phyloP scores from a whole-genome alignment of 2,113 vertebrate species.

The Ageneiosus marmoratus region DNA sequence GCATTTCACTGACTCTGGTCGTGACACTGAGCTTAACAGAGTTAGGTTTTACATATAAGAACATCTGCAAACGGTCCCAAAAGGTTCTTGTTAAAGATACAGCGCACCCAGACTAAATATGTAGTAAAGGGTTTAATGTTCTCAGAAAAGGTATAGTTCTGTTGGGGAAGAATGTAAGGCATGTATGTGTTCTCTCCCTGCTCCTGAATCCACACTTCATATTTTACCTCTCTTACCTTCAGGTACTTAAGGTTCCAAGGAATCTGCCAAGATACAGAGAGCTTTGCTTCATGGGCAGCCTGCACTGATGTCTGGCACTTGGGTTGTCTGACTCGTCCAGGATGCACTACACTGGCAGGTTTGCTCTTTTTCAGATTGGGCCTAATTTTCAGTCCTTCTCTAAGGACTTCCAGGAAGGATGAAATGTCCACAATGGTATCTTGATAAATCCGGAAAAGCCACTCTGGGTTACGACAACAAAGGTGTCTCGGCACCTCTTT shows the following conservation, averaged over 20 bases:
- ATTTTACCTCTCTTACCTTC: slow-evolving; percentile 92
- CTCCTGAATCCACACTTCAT: slow-evolving; percentile 98
- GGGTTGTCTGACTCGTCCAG: slow-evolving; percentile 88
- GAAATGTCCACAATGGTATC: slow-evolving; percentile 90
- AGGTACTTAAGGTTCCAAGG: slow-evolving; percentile 96
- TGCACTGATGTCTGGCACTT: slow-evolving; percentile 89
- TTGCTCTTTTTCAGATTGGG: slow-evolving; percentile 77
- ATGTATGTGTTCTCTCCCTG: slow-evolving; percentile 98
- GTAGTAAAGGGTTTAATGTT: slow-evolving; percentile 97
- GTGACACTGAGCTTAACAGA: slow-evolving; percentile 16
- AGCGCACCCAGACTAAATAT: slow-evolving; percentile 97
- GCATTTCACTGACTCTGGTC: slow-evolving; percentile 9
- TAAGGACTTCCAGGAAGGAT: slow-evolving; percentile 81
- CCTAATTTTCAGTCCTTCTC: slow-evolving; percentile 79
- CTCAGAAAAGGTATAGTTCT: slow-evolving; percentile 97
- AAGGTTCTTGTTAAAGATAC: slow-evolving; percentile 94
- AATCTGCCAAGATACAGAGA: slow-evolving; percentile 92
- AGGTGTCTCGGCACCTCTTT: slow-evolving; percentile 89
- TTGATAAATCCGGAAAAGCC: slow-evolving; percentile 98
- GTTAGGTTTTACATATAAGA: slow-evolving; percentile 89
- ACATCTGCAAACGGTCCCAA: slow-evolving; percentile 97
- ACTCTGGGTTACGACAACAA: slow-evolving; percentile 95
- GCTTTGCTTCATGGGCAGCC: slow-evolving; percentile 84
- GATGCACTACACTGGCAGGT: slow-evolving; percentile 79
- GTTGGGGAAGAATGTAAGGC: slow-evolving; percentile 93